Percentiles rank a stretch among this genome's conserved stretches.
phyloP scores from a whole-genome alignment of 2,113 vertebrate genomes.

The Chloroceryle aenea region DNA sequence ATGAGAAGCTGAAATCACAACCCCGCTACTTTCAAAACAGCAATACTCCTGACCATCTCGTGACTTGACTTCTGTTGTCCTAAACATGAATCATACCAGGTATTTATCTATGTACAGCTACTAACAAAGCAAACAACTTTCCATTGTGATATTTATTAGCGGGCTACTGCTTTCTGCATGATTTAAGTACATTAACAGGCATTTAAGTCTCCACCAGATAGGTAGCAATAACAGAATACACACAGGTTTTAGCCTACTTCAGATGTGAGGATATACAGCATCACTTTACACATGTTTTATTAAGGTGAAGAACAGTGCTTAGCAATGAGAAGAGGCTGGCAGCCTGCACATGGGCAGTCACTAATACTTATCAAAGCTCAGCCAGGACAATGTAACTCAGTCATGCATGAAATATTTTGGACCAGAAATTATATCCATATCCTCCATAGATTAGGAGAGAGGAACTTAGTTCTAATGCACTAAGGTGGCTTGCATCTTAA shows the following conservation, averaged over 20 bases:
- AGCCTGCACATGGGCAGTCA: not conserved
- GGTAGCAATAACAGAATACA: not conserved
- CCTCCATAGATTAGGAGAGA: not conserved
- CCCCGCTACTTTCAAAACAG: not conserved
- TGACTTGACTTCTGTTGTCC: not conserved
- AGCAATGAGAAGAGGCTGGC: not conserved
- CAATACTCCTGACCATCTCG: not conserved
- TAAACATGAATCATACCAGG: not conserved
- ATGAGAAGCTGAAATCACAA: not conserved
- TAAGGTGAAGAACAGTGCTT: not conserved
- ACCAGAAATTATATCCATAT: not conserved
- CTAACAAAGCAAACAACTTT: not conserved
- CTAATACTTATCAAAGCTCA: not conserved
- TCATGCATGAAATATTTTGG: not conserved
- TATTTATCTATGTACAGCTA: not conserved
- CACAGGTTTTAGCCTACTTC: not conserved
- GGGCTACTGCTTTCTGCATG: not conserved
- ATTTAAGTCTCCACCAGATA: not conserved
- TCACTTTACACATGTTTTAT: not conserved
- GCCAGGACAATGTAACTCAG: not conserved
- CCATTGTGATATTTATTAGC: not conserved
- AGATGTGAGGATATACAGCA: not conserved
- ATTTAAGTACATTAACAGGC: not conserved
- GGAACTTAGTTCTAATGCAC: not conserved
- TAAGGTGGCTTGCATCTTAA: not conserved